Percentiles rank a stretch among this genome's conserved stretches.
phyloP scores from a whole-genome alignment of 2,888 invertebrate genomes.

The Hydropsyche betteni region DNA sequence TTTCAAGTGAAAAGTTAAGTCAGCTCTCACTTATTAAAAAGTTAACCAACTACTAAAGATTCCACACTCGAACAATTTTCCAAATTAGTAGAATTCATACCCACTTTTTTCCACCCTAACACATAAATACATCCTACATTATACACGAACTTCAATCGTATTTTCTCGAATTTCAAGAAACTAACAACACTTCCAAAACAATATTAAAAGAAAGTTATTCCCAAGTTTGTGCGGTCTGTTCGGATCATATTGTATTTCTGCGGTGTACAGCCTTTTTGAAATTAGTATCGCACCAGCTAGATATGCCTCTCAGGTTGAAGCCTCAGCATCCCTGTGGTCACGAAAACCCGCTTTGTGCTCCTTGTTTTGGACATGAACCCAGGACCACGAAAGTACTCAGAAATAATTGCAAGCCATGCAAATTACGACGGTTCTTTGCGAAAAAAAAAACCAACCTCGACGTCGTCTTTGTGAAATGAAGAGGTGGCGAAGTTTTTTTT shows the following conservation, averaged over 20 bases:
- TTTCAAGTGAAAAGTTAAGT: no score
- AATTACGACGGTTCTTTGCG: conserved; percentile 47
- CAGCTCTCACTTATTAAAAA: no score
- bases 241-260: conserved; percentile 1
- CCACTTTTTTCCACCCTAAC: no score
- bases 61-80: no score
- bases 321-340: conserved; percentile 33
- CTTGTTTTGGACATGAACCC: conserved; percentile 16
- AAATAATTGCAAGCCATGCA: conserved; percentile 46
- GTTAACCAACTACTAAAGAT: no score
- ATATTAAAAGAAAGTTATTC: no score
- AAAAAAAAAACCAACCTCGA: conserved; percentile 34
- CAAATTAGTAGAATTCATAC: no score
- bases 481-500: conserved; percentile 24
- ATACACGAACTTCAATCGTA: no score
- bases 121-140: no score
- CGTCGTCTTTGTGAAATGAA: conserved; percentile 32
- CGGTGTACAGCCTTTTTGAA: conserved; percentile 18
- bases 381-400: neutral
- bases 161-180: no score
- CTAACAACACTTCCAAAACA: no score
- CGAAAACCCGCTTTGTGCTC: conserved; percentile 38
- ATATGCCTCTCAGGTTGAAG: conserved; percentile 6
- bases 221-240: neutral
- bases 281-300: neutral